Percentiles rank a stretch among this genome's conserved stretches.
phyloP scores from a whole-genome alignment of 2,888 invertebrate genomes.

The Lasioglossum zephyrum region DNA sequence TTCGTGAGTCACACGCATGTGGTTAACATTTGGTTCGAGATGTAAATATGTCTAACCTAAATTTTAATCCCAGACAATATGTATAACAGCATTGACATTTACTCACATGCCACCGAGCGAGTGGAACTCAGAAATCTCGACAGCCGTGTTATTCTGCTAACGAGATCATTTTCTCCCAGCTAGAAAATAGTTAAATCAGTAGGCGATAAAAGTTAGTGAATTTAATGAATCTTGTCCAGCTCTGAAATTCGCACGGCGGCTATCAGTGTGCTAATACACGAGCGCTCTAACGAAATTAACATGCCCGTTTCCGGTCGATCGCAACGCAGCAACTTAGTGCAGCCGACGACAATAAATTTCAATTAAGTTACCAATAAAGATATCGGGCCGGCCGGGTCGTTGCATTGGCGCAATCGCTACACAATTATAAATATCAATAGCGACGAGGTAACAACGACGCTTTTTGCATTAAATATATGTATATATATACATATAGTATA shows the following conservation, averaged over 20 bases:
- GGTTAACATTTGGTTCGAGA: background rate
- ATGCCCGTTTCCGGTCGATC: background rate
- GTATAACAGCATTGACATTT: background rate
- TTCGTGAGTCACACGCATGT: background rate
- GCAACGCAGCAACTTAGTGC: background rate
- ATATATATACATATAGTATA: too few species aligned
- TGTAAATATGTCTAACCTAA: background rate
- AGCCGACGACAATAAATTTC: slow-evolving; percentile 3
- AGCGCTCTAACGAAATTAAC: background rate
- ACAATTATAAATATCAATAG: slow-evolving; percentile 19
- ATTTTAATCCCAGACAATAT: background rate
- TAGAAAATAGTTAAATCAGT: background rate
- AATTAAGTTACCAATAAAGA: slow-evolving; percentile 9
- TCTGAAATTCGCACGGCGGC: background rate
- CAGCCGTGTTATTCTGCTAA: background rate
- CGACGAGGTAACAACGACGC: slow-evolving; percentile 14
- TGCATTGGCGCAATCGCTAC: background rate
- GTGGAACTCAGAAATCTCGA: background rate
- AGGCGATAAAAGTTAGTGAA: background rate
- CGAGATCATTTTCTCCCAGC: background rate
- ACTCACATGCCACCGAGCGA: background rate
- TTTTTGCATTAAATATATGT: background rate
- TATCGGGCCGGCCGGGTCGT: background rate
- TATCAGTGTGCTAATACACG: background rate
- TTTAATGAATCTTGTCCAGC: background rate